Conservation (phyloP, 2,797 vertebrate species). For the Valencia hispanica region DNA sequence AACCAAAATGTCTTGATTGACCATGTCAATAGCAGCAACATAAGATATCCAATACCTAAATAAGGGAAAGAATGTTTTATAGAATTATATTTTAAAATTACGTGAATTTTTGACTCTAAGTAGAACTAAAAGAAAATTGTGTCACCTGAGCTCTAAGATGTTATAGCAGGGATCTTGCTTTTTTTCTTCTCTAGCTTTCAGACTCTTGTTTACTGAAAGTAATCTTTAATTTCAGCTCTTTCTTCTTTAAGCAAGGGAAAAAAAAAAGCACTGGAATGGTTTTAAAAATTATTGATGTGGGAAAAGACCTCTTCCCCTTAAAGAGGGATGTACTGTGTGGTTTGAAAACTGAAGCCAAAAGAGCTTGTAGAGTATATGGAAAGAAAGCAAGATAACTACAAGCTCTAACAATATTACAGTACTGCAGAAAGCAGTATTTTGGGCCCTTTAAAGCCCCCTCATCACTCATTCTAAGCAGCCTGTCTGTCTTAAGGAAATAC, state of each 20-base stretch:
- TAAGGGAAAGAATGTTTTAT: neutral
- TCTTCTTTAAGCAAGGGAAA: constrained; percentile 11
- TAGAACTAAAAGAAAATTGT: neutral
- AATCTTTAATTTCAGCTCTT: constrained; percentile 21
- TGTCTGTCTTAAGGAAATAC: constrained; percentile 73
- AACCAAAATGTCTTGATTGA: neutral
- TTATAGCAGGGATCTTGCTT: neutral
- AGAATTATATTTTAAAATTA: neutral
- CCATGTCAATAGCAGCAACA: neutral
- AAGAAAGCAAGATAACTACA: constrained; percentile 54
- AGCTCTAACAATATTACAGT: constrained; percentile 58
- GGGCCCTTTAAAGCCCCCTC: constrained; percentile 59
- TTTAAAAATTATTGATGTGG: constrained; percentile 52
- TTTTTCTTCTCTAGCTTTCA: neutral
- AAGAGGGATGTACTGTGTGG: constrained; percentile 46
- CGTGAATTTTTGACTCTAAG: neutral
- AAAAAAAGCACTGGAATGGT: constrained; percentile 32
- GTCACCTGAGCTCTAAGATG: neutral
- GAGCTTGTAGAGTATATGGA: constrained; percentile 60
- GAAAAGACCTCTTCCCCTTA: constrained; percentile 38
- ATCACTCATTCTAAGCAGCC: constrained; percentile 73
- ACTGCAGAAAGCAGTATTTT: constrained; percentile 45
- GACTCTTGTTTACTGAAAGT: neutral
- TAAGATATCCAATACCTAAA: neutral
- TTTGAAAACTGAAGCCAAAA: constrained; percentile 49